Base-by-base conservation (phyloP, 1,140 invertebrate genomes). In the Araneus ventricosus region DNA sequence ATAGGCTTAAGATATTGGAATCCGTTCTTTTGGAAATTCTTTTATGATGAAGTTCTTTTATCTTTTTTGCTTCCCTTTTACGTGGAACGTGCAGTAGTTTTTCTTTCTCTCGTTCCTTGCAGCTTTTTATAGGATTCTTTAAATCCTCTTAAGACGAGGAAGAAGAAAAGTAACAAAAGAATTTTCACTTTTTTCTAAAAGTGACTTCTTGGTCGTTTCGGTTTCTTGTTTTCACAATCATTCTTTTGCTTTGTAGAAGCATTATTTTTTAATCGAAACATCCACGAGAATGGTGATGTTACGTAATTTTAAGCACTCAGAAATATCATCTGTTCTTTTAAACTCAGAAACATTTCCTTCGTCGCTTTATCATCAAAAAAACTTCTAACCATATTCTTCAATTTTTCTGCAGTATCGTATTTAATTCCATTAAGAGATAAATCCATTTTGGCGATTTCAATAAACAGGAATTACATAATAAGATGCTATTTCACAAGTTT, bases 1-100 rank as follows among this genome's bases (percentile, higher is more conserved):
- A 75, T 75, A 75, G 67, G 67, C 67, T 75, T 75, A 75, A 75
- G 67, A 75, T 75, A 75, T 75, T 75, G 67, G 67, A 75, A 75
- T 75, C 67, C 67, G 27, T 75, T 75, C 67, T 75, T 75, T 75
- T 10, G 30, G 30, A 75, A 34, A 75, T 30, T 75, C 67, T 30
- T 75, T 75, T 75, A 75, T 75, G 27, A 75, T 75, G 30, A 75
- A 75, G 27, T 37, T 75, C 30, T 30, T 30, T 70, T 75, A 14
- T 34, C 14, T 30, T 4, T 20, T 75, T 75, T 10, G 5, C 14
- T 75, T 75, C 27, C 5, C 67, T 20, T 30, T 17, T 20, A 75
- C 67, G 4, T 27, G 27, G 8, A 14, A 14, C 27, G 30, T 30
- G 27, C 17, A 8, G 41, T 8, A 30, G 2, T 70, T 34, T 70